Conservation (phyloP, 2,113 vertebrate genomes). For the Phylloscopus trochilus region DNA sequence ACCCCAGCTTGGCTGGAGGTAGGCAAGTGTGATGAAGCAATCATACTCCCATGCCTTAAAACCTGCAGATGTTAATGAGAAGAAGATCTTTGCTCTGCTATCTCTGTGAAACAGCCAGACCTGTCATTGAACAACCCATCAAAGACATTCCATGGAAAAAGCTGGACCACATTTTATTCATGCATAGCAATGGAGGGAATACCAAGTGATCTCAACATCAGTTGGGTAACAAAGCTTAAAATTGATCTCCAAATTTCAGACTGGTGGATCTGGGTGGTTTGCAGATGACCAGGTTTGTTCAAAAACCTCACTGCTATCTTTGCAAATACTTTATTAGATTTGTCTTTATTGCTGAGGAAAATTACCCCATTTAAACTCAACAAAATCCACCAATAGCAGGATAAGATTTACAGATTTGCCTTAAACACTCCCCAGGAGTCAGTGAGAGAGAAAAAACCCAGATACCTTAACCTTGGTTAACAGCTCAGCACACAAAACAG, state of each 20-base stretch:
- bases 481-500: not conserved
- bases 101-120: not conserved
- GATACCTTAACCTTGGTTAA: not conserved
- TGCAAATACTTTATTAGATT: not conserved
- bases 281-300: not conserved
- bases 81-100: not conserved
- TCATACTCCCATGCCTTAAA: not conserved
- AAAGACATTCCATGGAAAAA: not conserved
- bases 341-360: not conserved
- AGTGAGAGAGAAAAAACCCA: not conserved
- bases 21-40: not conserved
- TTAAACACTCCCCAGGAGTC: not conserved
- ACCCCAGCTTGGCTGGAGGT: not conserved
- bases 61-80: not conserved
- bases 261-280: not conserved
- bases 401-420: not conserved
- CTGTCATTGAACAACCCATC: not conserved
- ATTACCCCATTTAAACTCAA: not conserved
- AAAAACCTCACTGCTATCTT: not conserved
- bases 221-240: not conserved
- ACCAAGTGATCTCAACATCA: not conserved
- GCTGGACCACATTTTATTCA: not conserved
- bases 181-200: rapidly evolving
- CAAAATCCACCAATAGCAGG: rapidly evolving
- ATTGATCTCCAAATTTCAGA: not conserved